A percentile compares a stretch with the other conserved stretches of the same genome.
Conservation (phyloP, 1,140 invertebrate genomes). For the Littorina saxatilis region DNA sequence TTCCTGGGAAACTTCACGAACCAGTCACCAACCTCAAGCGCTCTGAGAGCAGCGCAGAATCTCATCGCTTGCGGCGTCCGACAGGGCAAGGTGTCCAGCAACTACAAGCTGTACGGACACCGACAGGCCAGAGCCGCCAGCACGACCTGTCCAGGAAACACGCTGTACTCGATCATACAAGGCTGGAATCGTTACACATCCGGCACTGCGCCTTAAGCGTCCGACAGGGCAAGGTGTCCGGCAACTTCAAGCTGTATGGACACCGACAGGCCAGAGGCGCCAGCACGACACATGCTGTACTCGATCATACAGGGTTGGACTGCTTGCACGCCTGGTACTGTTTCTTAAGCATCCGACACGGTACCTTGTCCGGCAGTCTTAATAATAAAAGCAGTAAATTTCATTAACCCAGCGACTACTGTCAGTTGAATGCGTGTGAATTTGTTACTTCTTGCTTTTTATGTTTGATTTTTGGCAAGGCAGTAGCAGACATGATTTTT, state of each 20-base stretch:
- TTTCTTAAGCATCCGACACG: too few species aligned
- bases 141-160: constrained; percentile 58
- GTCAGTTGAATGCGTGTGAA: too few species aligned
- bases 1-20: constrained; percentile 80
- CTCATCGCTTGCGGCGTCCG: constrained; percentile 52
- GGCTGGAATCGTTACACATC: constrained; percentile 76
- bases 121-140: constrained; percentile 45
- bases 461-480: too few species aligned
- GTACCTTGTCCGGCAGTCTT: too few species aligned
- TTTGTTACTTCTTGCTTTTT: too few species aligned
- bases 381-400: too few species aligned
- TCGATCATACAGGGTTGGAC: constrained; percentile 78
- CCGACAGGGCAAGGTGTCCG: constrained; percentile 42
- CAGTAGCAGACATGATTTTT: too few species aligned
- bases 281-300: constrained; percentile 72
- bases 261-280: constrained; percentile 53
- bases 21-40: constrained; percentile 42
- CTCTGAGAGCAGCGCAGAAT: constrained; percentile 49
- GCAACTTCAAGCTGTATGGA: constrained; percentile 53
- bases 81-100: constrained; percentile 43
- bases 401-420: too few species aligned
- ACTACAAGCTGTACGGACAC: constrained; percentile 59
- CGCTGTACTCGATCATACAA: constrained; percentile 78
- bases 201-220: neutral
- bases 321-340: constrained; percentile 57